These are phyloP conservation scores for Cyclophora albipunctata DNA, from an alignment of 2,888 invertebrate species.

Conservation along the genomic window DNA sequence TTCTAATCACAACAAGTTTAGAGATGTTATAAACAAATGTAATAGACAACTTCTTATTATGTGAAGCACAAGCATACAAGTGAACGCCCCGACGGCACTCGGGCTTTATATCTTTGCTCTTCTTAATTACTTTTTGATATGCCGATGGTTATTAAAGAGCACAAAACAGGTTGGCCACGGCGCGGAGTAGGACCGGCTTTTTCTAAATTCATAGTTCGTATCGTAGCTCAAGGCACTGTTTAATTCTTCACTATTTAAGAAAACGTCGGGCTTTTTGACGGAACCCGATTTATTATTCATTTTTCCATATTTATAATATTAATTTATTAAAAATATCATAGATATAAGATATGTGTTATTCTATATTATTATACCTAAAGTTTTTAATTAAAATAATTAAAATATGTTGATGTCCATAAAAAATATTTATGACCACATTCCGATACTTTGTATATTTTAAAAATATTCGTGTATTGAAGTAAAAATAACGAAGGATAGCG, in stretches of 20 bases:
- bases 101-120: slow-evolving; percentile 14
- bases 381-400: too few relatives aligned
- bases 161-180: slow-evolving; percentile 14
- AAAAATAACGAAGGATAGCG: too few relatives aligned
- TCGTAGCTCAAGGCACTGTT: slow-evolving; percentile 12
- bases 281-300: neutral
- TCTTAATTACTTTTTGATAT: slow-evolving; percentile 24
- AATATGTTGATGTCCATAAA: too few relatives aligned
- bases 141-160: slow-evolving; percentile 18
- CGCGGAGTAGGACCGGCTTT: slow-evolving; percentile 13
- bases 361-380: too few relatives aligned
- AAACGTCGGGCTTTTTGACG: neutral
- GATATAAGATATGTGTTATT: too few relatives aligned
- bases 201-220: slow-evolving; percentile 17
- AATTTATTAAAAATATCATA: too few relatives aligned
- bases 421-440: too few relatives aligned
- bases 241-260: slow-evolving; percentile 9
- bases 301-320: neutral
- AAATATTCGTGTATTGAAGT: too few relatives aligned
- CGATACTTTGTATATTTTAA: too few relatives aligned
- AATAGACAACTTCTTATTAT: too few relatives aligned
- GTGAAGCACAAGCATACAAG: neutral
- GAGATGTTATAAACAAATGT: too few relatives aligned
- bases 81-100: slow-evolving; percentile 10
- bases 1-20: too few relatives aligned